Base-by-base conservation (phyloP, 1,140 invertebrate genomes). In the Drosophila pruinosa region DNA sequence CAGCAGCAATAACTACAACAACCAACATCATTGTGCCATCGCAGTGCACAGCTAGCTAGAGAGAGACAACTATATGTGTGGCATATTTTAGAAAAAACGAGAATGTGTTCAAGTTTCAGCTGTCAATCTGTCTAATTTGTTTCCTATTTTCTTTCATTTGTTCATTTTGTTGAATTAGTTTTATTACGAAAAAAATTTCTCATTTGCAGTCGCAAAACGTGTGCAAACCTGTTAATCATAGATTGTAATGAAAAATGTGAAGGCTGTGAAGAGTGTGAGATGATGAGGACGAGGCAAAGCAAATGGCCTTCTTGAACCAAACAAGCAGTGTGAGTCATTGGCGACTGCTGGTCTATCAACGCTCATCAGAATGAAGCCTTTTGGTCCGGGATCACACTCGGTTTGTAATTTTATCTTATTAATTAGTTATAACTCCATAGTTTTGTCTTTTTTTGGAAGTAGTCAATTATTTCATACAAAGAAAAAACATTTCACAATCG, bases 161-260 rank as follows among this genome's bases (percentile, higher is more conserved):
- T 67, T 65, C 19, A 59, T 74, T 65, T 50, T 88, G 78, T 89
- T 89, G 89, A 89, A 88, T 75, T 88, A 88, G 82, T 80, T 81
- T 85, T 90, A 90, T 90, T 83, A 90, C 77, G 89, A 82, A 77
- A 86, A 34, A 82, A 61, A 90, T 90, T 90, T 90, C 86, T 90
- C 88, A 90, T 90, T 90, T 90, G 86, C 89, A 90, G 89, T 90
- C 75, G 79, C 73, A 88, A 70, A 89, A 76, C 78, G 65, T 74
- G 64, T 73, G 54, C 78, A 81, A 81, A 71, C 59, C 76, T 71
- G 64, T 81, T 77, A 67, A 54, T 50, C 68, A 58, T 78, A 88
- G 78, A 88, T 70, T 72, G 72, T 88, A 88, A 86, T 48, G 68
- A 82, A 75, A 82, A 43, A 63, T 43, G 52, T 69, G 65, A 71